Base-by-base conservation (phyloP, 2,113 vertebrate species). In the Leptodactylus fuscus region DNA sequence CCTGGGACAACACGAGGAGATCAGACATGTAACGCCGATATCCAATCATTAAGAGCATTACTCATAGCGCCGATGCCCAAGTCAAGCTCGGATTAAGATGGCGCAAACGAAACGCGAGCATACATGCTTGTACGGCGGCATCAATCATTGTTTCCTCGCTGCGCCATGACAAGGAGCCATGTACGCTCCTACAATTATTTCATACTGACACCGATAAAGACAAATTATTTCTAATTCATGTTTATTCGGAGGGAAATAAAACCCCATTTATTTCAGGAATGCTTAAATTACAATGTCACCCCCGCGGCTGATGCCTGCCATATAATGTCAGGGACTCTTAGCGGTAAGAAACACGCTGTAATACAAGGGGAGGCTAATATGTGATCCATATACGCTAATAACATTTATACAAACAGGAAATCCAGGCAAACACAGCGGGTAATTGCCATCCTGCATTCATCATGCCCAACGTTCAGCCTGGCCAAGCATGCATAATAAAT, bases 1-100 rank as follows among this genome's bases (percentile, higher is more conserved):
- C 74, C 71, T 49, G 27, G 58, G 24, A 53, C 44, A 44, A 41
- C 13, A 74, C 32, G 69, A 71, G 32, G 5, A 38, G 67, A 82
- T 49, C 67, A 51, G 41, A 38, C 70, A 32, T 75, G 74, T 24
- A 58, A 38, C 51, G 24, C 34, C 2, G 12, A 73, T 9, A 51
- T 75, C 13, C 41, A 58, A 60, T 60, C 51, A 79, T 60, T 79
- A 41, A 58, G 76, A 41, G 36, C 34, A 79, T 79, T 79, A 38
- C 60, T 58, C 76, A 79, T 24, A 38, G 16, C 6, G 5, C 7
- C 5, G 34, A n/a, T 24, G 34, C 53, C 22, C 5, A 3, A 38
- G 34, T 60, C 51, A 79, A 58, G 53, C 34, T 4, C 20, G 7
- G 49, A 24, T 55, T 58, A 58, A 34, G 51, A 36, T 53, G 24